Evolutionary conservation across 2,113 vertebrate species (phyloP), one percentile per base, ranked within the genome.

Genomic region (Albula glossodonta): DNA sequence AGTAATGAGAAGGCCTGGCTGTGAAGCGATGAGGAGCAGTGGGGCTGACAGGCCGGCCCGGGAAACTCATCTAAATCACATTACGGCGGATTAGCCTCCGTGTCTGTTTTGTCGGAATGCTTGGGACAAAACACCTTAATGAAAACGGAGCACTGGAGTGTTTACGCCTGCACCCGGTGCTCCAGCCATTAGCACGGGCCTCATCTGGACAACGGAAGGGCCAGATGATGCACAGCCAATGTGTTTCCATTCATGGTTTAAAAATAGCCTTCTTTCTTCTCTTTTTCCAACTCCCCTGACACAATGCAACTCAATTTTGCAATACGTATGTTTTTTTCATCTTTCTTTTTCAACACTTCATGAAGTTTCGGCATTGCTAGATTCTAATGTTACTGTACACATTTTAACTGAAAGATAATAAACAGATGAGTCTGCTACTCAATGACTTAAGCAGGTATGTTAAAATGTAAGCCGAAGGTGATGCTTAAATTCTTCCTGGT

Each of bases 31-130:
- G 91, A 93, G 90, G 89, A 89, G 90, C 93, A 92, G 93, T 88
- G 86, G 87, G 78, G 41, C 86, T 91, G 91, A 93, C 91, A 93
- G 90, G 78, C 86, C 89, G 86, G 91, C 85, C 84, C 90, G 89
- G 90, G 92, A 94, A 94, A 92, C 92, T 94, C 92, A 94, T 93
- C 92, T 93, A 94, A 94, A 94, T 94, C 91, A 92, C 92, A 94
- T 95, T 93, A 93, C 91, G 87, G 91, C 87, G 93, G 90, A 94
- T 93, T 92, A 92, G 89, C 92, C 91, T 86, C 91, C 88, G 87
- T 83, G 88, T 83, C 87, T 91, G 88, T 87, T 57, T 90, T 87
- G 88, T 85, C 70, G 66, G 10, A 25, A 19, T 4, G 49, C 50
- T 3, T 25, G 78, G 66, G 52, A 80, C 52, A 79, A 49, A 78